phyloP scores from a whole-genome alignment of 2,113 vertebrate genomes.

The Carollia perspicillata region DNA sequence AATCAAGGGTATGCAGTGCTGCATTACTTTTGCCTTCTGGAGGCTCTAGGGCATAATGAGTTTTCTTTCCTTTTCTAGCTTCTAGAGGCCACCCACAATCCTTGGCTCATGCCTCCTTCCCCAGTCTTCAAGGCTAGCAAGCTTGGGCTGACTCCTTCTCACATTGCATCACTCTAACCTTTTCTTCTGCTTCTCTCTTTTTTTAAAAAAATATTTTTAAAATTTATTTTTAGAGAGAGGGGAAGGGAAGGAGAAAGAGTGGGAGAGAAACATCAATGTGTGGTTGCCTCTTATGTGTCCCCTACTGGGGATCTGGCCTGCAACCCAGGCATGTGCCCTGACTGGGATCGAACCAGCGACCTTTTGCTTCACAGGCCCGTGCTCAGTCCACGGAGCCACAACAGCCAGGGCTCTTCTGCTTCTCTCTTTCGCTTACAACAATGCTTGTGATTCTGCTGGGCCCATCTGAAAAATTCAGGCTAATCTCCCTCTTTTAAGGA shows the following conservation, averaged over 20 bases:
- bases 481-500: background rate
- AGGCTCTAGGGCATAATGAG: background rate
- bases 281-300: too few relatives aligned
- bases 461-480: background rate
- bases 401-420: too few relatives aligned
- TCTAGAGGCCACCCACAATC: background rate
- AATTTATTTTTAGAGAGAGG: too few relatives aligned
- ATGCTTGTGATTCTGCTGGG: background rate
- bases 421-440: background rate
- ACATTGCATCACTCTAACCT: background rate
- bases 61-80: background rate
- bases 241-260: too few relatives aligned
- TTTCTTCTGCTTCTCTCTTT: background rate
- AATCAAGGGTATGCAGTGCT: background rate
- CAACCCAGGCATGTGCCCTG: too few relatives aligned
- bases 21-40: background rate
- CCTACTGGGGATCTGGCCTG: too few relatives aligned
- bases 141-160: background rate
- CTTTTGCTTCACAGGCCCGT: too few relatives aligned
- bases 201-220: too few relatives aligned
- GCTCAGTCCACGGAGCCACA: too few relatives aligned
- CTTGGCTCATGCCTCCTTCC: background rate
- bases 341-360: too few relatives aligned
- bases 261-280: too few relatives aligned
- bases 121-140: background rate